Percentiles rank a stretch among this genome's conserved stretches.
phyloP scores from a whole-genome alignment of 2,888 invertebrate genomes.

The Nomada goodeniana region DNA sequence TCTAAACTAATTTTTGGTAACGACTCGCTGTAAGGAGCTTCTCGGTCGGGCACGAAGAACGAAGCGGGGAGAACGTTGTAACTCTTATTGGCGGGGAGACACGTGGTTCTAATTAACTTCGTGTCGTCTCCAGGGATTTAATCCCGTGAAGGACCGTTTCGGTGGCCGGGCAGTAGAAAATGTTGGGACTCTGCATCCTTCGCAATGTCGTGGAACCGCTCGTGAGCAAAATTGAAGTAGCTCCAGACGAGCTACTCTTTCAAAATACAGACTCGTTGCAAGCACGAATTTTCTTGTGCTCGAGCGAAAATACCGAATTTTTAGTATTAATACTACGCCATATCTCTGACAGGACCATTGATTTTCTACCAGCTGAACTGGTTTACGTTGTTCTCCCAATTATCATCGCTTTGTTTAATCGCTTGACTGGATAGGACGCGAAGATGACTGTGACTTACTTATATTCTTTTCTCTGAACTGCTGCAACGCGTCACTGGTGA shows the following conservation, averaged over 20 bases:
- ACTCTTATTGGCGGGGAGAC: conserved; percentile 66
- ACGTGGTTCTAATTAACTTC: conserved; percentile 73
- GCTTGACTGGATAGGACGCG: neutral
- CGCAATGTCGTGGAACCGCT: conserved; percentile 53
- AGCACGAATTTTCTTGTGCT: neutral
- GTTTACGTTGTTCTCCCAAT: neutral
- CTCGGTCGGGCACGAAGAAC: neutral
- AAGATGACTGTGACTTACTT: conserved; percentile 68
- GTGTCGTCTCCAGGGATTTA: conserved; percentile 66
- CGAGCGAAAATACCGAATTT: too few relatives aligned
- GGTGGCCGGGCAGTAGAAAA: conserved; percentile 55
- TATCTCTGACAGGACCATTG: neutral
- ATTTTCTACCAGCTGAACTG: neutral
- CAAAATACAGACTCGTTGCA: neutral
- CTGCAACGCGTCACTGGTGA: conserved; percentile 66
- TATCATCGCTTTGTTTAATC: neutral
- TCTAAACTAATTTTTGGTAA: conserved; percentile 39
- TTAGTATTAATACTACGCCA: neutral
- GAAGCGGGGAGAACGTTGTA: conserved; percentile 44
- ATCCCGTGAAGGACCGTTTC: conserved; percentile 67
- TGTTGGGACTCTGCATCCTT: conserved; percentile 62
- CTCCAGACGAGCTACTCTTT: conserved; percentile 6
- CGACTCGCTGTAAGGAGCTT: conserved; percentile 7
- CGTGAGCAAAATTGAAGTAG: conserved; percentile 56
- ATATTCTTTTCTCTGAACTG: conserved; percentile 78